phyloP scores from a whole-genome alignment of 2,888 invertebrate species.

The Ischnura elegans region DNA sequence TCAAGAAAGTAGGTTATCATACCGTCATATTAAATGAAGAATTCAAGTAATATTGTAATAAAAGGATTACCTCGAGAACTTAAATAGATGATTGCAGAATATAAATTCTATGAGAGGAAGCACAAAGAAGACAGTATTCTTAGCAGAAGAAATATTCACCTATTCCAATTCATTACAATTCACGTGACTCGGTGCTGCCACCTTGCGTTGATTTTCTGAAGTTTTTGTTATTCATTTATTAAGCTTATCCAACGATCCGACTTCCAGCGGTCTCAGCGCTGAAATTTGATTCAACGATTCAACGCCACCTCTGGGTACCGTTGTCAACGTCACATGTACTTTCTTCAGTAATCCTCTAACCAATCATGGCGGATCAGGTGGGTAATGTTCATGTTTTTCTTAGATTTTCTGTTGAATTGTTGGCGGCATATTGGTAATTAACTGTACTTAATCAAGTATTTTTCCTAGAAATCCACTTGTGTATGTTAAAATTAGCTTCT shows the following conservation, averaged over 20 bases:
- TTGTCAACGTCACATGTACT: constrained; percentile 70
- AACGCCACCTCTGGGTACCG: constrained; percentile 75
- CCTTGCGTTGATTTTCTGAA: constrained; percentile 71
- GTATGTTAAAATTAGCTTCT: background rate
- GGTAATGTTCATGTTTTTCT: background rate
- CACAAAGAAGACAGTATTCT: background rate
- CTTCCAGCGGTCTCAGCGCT: too few relatives aligned
- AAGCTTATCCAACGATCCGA: background rate
- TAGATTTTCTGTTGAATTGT: background rate
- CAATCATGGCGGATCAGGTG: constrained; percentile 72
- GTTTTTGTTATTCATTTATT: constrained; percentile 63
- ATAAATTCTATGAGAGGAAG: background rate
- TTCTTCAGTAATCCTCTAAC: too few relatives aligned
- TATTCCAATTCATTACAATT: constrained; percentile 72
- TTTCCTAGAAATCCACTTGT: background rate
- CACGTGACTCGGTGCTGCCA: constrained; percentile 73
- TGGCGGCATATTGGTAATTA: background rate
- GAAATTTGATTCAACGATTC: constrained; percentile 73
- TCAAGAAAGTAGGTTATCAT: constrained; percentile 40
- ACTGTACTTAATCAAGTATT: background rate
- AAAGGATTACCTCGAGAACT: background rate
- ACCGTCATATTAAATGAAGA: background rate
- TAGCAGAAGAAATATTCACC: constrained; percentile 49
- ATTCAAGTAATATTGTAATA: background rate
- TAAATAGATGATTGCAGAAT: background rate